phyloP scores from a whole-genome alignment of 2,113 vertebrate species.

The Cochlearius cochlearius region DNA sequence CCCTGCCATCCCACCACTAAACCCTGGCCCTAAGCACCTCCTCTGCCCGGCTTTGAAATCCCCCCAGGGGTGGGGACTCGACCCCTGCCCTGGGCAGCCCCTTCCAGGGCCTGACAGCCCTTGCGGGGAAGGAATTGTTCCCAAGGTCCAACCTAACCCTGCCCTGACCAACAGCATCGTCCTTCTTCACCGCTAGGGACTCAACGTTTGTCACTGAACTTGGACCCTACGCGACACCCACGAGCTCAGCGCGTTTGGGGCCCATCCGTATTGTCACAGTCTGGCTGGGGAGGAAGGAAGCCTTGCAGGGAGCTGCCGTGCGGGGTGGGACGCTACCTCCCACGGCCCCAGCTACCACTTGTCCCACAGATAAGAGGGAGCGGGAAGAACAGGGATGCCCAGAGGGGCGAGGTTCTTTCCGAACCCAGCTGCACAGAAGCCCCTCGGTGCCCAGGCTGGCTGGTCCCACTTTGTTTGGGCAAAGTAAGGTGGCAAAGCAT shows the following conservation, averaged over 20 bases:
- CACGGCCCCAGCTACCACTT: fast-evolving
- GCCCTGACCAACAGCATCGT: neutral
- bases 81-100: no score
- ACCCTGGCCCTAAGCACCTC: no score
- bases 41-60: no score
- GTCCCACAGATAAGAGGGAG: neutral
- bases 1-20: no score
- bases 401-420: neutral
- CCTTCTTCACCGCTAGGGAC: neutral
- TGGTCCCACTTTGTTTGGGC: neutral
- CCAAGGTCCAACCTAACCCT: no score
- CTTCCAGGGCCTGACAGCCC: no score
- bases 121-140: no score
- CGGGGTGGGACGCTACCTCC: fast-evolving
- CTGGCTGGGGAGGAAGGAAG: neutral
- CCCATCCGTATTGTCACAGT: neutral
- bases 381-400: neutral
- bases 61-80: no score
- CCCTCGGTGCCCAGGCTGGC: neutral
- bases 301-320: neutral
- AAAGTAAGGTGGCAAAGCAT: neutral
- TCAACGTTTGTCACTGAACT: neutral
- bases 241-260: neutral
- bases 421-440: neutral
- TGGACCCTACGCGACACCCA: neutral